These are phyloP conservation scores for Antheraea pernyi DNA, from an alignment of 1,140 invertebrate species.

Conservation along the genomic window DNA sequence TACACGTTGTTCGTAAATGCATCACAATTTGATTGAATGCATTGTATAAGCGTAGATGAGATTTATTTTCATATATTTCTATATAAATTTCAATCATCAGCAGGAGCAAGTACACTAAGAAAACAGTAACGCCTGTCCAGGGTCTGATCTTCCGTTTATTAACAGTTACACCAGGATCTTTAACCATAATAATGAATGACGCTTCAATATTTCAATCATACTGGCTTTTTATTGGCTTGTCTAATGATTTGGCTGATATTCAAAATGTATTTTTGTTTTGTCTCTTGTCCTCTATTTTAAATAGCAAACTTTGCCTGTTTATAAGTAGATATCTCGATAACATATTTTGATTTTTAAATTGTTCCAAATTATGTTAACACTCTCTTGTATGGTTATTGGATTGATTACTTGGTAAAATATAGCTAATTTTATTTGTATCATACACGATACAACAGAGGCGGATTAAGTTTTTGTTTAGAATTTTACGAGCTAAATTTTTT, in stretches of 20 bases:
- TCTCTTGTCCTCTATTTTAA: not conserved
- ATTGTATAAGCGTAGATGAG: slow-evolving; percentile 52
- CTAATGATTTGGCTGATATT: slow-evolving; percentile 7
- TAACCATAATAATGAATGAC: slow-evolving; percentile 33
- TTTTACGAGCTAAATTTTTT: too few relatives aligned
- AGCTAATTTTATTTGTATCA: too few relatives aligned
- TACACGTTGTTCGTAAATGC: slow-evolving; percentile 5
- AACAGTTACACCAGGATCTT: slow-evolving; percentile 42
- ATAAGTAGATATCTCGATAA: too few relatives aligned
- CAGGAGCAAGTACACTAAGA: slow-evolving; percentile 57
- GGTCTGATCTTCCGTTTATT: slow-evolving; percentile 47
- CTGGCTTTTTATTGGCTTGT: not conserved
- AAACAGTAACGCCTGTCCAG: slow-evolving; percentile 64
- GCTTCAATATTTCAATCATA: not conserved
- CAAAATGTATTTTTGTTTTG: slow-evolving; percentile 15
- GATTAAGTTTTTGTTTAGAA: too few relatives aligned
- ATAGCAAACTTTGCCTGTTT: too few relatives aligned
- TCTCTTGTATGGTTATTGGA: too few relatives aligned
- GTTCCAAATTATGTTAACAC: too few relatives aligned
- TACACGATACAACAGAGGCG: too few relatives aligned
- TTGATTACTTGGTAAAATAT: too few relatives aligned
- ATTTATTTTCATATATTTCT: slow-evolving; percentile 60
- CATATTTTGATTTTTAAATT: too few relatives aligned
- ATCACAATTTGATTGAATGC: slow-evolving; percentile 30
- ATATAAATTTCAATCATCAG: slow-evolving; percentile 64